A percentile compares a stretch with the other conserved stretches of the same genome.
Conservation (phyloP, 2,888 invertebrate species). For the Panopea generosa region DNA sequence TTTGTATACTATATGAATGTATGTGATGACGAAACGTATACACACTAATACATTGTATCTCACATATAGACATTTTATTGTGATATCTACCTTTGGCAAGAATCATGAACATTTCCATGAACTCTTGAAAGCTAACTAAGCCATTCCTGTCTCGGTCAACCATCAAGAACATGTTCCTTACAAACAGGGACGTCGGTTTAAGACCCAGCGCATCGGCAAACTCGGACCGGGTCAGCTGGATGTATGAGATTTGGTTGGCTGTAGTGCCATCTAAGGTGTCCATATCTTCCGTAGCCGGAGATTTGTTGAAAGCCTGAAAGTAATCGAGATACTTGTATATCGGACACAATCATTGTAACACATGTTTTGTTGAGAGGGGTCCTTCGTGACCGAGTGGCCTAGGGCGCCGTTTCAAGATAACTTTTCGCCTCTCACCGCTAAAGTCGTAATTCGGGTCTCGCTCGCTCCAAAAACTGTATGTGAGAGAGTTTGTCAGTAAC, state of each 20-base stretch:
- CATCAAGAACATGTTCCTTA: conserved; percentile 87
- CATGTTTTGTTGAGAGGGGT: too few relatives aligned
- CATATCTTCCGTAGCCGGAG: not conserved
- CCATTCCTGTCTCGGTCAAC: conserved; percentile 88
- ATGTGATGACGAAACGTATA: too few relatives aligned
- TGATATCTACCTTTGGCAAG: conserved; percentile 87
- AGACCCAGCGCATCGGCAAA: conserved; percentile 88
- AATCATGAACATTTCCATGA: conserved; percentile 88
- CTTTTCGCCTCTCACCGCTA: too few relatives aligned
- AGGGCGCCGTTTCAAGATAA: too few relatives aligned
- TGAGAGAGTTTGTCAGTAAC: too few relatives aligned
- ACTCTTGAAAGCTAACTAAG: conserved; percentile 88
- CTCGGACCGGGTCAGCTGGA: conserved; percentile 84
- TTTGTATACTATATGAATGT: too few relatives aligned
- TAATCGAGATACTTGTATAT: not conserved
- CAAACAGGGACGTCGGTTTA: conserved; percentile 87
- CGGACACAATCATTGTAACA: too few relatives aligned
- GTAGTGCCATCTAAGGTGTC: conserved; percentile 32
- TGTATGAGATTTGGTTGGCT: conserved; percentile 61
- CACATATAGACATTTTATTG: too few relatives aligned
- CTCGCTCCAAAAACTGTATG: too few relatives aligned
- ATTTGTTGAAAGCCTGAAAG: conserved; percentile 16
- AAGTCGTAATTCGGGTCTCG: too few relatives aligned
- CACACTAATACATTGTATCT: too few relatives aligned
- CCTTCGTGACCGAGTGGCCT: too few relatives aligned